Evolutionary conservation across 2,113 vertebrate species (phyloP), one percentile per base, ranked within the genome.

Genomic region (Ciconia boyciana): DNA sequence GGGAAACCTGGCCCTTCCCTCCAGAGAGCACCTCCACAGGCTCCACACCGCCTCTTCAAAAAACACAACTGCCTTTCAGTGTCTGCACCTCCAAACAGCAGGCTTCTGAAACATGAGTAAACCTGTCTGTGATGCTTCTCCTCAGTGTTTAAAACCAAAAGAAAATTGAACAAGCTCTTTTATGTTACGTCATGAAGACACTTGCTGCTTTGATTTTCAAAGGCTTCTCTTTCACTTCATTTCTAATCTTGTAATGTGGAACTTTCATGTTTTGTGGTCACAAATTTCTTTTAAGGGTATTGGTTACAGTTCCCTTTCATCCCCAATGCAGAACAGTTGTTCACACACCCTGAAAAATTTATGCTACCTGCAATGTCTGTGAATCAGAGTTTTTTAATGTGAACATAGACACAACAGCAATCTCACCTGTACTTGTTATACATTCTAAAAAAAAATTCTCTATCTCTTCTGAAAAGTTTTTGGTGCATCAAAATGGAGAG

Each of bases 181-280:
- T 36, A 87, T 89, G 76, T 83, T 85, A 61, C 72, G 86, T 61
- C 76, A 81, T 10, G 34, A 89, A 89, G 77, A 84, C 58, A 65
- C 36, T 46, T 84, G 65, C 60, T 78, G 36, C 88, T 96, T 95
- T 95, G 74, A 96, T 94, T 93, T 92, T 95, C 97, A 96, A 95
- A 96, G 90, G 32, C 58, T 92, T 90, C 84, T 78, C 46, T 92
- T 80, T 90, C 79, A 54, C 39, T 87, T 93, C 21, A 62, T 92
- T 95, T 94, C 58, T 88, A 77, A 89, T 91, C 57, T 22, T 87
- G 54, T 91, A 91, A 84, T 3, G 2, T 32, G 21, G 49, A 90
- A 79, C 85, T 94, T 96, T 79, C 71, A 90, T 70, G 91, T 86
- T 83, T 66, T 90, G 54, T 82, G 62, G 69, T 74, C 79, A 78